Evolutionary conservation across 2,113 vertebrate species (phyloP).

Genomic region (Ciconia maguari): DNA sequence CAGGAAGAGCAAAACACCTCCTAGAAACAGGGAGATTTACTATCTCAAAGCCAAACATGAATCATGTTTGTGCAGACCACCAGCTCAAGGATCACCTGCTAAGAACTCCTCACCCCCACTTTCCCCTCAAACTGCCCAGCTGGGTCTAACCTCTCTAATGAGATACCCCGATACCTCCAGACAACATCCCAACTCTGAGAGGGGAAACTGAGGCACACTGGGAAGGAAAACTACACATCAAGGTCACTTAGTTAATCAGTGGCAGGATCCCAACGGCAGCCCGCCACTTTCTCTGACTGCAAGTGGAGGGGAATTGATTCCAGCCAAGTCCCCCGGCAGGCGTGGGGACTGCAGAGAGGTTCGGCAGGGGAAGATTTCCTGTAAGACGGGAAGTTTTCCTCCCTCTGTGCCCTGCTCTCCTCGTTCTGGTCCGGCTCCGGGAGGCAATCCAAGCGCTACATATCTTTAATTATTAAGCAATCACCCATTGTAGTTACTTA

Average conservation of each 20-base stretch:
- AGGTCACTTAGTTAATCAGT: not conserved
- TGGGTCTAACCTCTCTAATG: not conserved
- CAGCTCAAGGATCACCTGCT: not conserved
- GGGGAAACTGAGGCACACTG: not conserved
- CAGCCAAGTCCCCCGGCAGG: not conserved
- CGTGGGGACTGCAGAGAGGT: not conserved
- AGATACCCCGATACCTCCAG: not conserved
- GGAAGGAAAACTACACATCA: not conserved
- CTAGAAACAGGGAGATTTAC: not conserved
- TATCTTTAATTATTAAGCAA: slow-evolving; percentile 65
- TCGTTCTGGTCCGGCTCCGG: not conserved
- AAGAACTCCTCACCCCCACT: not conserved
- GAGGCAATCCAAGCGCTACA: slow-evolving; percentile 28
- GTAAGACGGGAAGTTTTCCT: slow-evolving; percentile 55
- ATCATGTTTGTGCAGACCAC: too few relatives aligned
- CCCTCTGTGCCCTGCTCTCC: not conserved
- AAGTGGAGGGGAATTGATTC: not conserved
- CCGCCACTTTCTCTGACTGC: not conserved
- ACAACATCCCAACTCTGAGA: not conserved
- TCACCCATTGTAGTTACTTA: slow-evolving; percentile 39
- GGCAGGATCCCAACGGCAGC: not conserved
- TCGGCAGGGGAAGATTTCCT: slow-evolving; percentile 27
- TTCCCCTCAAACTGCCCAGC: not conserved
- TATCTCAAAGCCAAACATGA: not conserved
- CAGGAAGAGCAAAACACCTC: rapidly evolving